Conservation (phyloP, 2,888 invertebrate genomes). For the Amiota minor region DNA sequence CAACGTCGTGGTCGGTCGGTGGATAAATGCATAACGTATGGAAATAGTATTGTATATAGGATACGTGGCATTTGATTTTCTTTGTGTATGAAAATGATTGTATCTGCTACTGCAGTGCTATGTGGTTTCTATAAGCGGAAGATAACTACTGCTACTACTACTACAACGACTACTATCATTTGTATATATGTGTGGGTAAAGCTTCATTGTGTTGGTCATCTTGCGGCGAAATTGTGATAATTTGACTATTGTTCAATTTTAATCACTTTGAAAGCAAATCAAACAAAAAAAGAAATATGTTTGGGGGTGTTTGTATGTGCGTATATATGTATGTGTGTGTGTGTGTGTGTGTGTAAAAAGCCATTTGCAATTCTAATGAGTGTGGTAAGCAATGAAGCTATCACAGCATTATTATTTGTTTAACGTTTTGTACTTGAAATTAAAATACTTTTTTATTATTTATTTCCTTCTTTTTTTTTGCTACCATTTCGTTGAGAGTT, state of each 20-base stretch:
- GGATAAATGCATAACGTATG: neutral
- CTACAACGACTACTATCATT: neutral
- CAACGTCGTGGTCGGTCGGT: constrained; percentile 52
- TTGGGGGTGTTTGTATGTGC: constrained; percentile 49
- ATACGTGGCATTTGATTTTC: constrained; percentile 1
- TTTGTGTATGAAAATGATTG: no score
- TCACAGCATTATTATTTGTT: constrained; percentile 27
- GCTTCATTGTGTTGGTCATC: constrained; percentile 52
- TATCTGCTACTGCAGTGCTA: constrained; percentile 48
- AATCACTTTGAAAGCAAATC: constrained; percentile 61
- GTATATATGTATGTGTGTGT: neutral
- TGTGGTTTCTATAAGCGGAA: constrained; percentile 61
- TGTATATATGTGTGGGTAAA: neutral
- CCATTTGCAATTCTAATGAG: constrained; percentile 19
- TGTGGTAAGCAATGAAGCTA: constrained; percentile 11
- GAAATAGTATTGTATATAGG: neutral
- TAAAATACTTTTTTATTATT: constrained; percentile 41
- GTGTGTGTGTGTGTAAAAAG: neutral
- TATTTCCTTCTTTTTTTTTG: constrained; percentile 31
- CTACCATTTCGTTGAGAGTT: constrained; percentile 18
- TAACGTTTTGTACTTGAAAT: constrained; percentile 36
- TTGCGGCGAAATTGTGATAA: constrained; percentile 39
- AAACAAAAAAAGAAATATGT: constrained; percentile 46
- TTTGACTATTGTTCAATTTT: constrained; percentile 55
- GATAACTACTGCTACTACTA: constrained; percentile 25